Conservation (phyloP, 1,140 invertebrate species). For the Triops longicaudatus region DNA sequence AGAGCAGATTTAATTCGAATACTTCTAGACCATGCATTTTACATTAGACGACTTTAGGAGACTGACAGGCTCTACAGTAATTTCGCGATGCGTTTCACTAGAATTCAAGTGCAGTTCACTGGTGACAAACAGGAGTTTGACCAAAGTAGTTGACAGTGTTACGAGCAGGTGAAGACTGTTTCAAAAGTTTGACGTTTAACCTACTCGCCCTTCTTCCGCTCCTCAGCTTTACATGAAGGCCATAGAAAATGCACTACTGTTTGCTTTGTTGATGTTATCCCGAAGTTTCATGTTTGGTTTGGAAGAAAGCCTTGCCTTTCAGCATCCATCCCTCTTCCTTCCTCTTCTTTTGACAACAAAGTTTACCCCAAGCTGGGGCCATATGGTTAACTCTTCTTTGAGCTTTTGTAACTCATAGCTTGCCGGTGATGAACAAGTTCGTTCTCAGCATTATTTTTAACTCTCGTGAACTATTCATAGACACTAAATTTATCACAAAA, state of each 20-base stretch:
- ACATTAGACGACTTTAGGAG: too few species aligned
- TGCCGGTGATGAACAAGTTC: not conserved
- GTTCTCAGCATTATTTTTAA: not conserved
- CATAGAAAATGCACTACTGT: not conserved
- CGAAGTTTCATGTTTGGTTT: not conserved
- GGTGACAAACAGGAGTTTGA: too few species aligned
- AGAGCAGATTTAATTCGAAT: too few species aligned
- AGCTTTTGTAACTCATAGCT: not conserved
- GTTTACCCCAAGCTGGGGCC: conserved; percentile 13
- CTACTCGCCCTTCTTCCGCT: not conserved
- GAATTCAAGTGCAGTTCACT: too few species aligned
- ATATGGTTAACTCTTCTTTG: not conserved
- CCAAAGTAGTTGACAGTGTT: not conserved
- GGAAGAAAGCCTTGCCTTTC: not conserved
- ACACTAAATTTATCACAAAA: not conserved
- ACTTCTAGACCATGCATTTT: too few species aligned
- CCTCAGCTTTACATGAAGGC: too few species aligned
- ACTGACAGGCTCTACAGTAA: too few species aligned
- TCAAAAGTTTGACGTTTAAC: not conserved
- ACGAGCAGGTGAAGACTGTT: not conserved
- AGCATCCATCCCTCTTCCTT: not conserved
- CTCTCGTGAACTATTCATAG: not conserved
- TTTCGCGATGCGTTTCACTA: too few species aligned
- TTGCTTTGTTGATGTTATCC: conserved; percentile 1
- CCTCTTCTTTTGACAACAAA: not conserved